A percentile compares a stretch with the other conserved stretches of the same genome.
Conservation (phyloP, 2,797 vertebrate species). For the Poeciliopsis turneri region DNA sequence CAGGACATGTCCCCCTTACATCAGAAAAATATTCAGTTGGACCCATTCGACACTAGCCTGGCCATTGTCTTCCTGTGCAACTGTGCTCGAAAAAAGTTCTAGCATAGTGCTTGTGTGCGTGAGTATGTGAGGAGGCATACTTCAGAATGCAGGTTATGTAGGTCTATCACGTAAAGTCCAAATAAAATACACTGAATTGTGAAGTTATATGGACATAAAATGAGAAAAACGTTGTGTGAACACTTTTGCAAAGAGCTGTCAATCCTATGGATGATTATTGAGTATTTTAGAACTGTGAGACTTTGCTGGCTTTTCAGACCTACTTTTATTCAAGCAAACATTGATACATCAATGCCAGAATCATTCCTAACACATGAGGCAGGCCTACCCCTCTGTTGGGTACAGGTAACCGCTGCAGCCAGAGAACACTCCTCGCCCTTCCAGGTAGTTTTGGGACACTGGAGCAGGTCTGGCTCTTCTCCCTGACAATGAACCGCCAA, state of each 20-base stretch:
- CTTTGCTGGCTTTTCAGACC: not conserved
- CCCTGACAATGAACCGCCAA: conserved; percentile 85
- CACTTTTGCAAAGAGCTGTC: not conserved
- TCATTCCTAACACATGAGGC: not conserved
- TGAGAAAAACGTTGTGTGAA: not conserved
- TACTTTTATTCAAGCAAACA: not conserved
- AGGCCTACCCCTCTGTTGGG: conserved; percentile 73
- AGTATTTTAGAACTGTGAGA: not conserved
- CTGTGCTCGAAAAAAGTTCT: too few species aligned
- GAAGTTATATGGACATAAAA: not conserved
- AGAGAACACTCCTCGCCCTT: conserved; percentile 81
- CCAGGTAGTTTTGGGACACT: conserved; percentile 86
- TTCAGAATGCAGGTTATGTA: not conserved
- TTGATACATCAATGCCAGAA: not conserved
- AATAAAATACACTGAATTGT: not conserved
- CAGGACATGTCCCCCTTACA: too few species aligned
- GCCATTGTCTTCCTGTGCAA: too few species aligned
- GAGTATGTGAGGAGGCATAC: too few species aligned
- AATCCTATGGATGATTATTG: not conserved
- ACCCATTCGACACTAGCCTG: too few species aligned
- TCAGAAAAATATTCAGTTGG: too few species aligned
- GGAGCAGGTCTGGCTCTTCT: conserved; percentile 86
- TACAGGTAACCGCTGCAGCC: conserved; percentile 87
- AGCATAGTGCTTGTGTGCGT: too few species aligned
- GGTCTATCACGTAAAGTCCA: not conserved